phyloP scores from a whole-genome alignment of 1,140 invertebrate species.

The Drosophila burlai region DNA sequence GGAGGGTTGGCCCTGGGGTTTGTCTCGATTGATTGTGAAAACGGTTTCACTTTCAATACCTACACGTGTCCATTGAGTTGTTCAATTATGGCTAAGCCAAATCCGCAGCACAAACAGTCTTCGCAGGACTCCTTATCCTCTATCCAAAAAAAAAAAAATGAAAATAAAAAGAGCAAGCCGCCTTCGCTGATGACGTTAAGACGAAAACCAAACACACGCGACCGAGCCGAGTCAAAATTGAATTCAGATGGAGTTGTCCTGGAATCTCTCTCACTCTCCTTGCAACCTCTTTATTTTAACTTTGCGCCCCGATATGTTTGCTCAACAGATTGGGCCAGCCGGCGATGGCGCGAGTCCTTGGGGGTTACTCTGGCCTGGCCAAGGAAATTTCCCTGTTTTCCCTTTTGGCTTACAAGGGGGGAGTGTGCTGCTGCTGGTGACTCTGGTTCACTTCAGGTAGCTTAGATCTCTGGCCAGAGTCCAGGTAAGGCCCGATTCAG shows the following conservation, averaged over 20 bases:
- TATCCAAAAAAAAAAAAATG: not conserved
- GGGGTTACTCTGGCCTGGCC: conserved; percentile 20
- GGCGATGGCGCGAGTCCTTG: conserved; percentile 6
- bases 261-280: conserved; percentile 4
- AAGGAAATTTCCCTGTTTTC: conserved; percentile 14
- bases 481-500: not conserved
- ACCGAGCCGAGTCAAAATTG: conserved; percentile 55
- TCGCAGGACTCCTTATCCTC: conserved; percentile 14
- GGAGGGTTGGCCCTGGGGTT: conserved; percentile 64
- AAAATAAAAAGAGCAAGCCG: conserved; percentile 49
- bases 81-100: conserved; percentile 83
- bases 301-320: conserved; percentile 42
- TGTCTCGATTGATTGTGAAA: conserved; percentile 62
- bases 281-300: conserved; percentile 24
- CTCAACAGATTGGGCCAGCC: conserved; percentile 33
- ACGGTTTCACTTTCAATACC: conserved; percentile 17
- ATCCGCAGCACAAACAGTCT: conserved; percentile 73
- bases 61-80: conserved; percentile 78
- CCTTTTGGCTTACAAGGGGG: not conserved
- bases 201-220: conserved; percentile 78
- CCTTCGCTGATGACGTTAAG: conserved; percentile 47
- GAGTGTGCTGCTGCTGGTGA: not conserved
- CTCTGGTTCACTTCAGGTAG: conserved; percentile 3
- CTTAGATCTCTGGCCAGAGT: not conserved
- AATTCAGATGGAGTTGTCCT: conserved; percentile 67